phyloP scores from a whole-genome alignment of 2,888 invertebrate genomes.

The Dendrolimus pini region DNA sequence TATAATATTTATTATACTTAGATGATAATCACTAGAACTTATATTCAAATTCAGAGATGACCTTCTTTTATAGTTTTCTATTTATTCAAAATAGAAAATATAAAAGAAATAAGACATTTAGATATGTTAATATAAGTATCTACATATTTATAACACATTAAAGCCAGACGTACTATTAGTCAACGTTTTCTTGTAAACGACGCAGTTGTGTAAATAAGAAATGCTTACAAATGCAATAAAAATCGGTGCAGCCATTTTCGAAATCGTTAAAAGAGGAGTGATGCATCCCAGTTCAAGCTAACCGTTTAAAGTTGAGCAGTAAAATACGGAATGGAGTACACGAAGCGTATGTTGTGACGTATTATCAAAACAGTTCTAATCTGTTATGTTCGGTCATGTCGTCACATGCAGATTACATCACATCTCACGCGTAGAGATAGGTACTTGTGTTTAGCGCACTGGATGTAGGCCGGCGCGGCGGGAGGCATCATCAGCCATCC shows the following conservation, averaged over 20 bases:
- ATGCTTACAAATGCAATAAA: neutral
- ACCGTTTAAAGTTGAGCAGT: neutral
- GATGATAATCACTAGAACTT: no score
- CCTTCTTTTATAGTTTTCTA: no score
- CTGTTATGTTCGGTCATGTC: constrained; percentile 52
- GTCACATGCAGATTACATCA: constrained; percentile 67
- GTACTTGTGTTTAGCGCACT: constrained; percentile 6
- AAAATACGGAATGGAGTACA: neutral
- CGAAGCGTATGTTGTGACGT: constrained; percentile 33
- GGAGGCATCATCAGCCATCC: constrained; percentile 46
- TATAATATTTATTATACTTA: no score
- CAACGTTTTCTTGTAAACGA: no score
- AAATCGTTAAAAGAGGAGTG: neutral
- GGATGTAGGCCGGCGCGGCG: constrained; percentile 69
- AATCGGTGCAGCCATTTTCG: neutral
- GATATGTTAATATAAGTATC: no score
- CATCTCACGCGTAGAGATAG: constrained; percentile 42
- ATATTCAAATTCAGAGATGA: no score
- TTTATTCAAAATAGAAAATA: no score
- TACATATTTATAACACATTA: no score
- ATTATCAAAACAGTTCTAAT: constrained; percentile 42
- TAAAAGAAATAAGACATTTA: no score
- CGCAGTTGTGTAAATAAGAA: neutral
- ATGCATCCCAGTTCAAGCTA: neutral
- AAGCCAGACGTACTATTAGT: no score